phyloP scores from a whole-genome alignment of 2,113 vertebrate species.

The Cricetomys ansorgei region DNA sequence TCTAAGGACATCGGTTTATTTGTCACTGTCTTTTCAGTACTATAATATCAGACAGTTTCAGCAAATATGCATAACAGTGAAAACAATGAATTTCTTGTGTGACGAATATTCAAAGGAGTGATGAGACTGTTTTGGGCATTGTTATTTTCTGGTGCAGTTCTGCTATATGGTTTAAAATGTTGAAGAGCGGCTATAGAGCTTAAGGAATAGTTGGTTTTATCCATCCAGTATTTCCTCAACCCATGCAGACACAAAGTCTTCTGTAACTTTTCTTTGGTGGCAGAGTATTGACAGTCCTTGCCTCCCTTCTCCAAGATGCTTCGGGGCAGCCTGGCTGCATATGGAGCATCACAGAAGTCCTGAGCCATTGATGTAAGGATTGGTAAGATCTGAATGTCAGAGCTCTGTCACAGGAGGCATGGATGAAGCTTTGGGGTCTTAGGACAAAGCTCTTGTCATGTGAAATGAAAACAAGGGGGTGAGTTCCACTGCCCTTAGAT shows the following conservation, averaged over 20 bases:
- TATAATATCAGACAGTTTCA: background rate
- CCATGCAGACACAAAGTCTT: fast-evolving
- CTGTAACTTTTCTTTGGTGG: too few species aligned
- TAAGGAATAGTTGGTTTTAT: background rate
- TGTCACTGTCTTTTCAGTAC: background rate
- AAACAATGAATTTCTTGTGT: background rate
- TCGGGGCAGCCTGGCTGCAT: background rate
- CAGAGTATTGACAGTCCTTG: background rate
- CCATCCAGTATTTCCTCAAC: fast-evolving
- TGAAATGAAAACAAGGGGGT: background rate
- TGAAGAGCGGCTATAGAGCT: background rate
- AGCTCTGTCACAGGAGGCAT: background rate
- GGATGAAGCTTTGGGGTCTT: background rate
- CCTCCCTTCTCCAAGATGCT: background rate
- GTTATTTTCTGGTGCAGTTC: background rate
- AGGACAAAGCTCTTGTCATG: background rate
- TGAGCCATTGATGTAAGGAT: background rate
- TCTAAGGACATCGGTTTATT: background rate
- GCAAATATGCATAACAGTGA: background rate
- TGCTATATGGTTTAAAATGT: background rate
- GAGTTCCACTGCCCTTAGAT: background rate
- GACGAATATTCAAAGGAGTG: background rate
- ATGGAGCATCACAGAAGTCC: fast-evolving
- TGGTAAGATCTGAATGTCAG: background rate
- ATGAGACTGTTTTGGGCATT: background rate